phyloP scores from a whole-genome alignment of 2,113 vertebrate genomes.

The Cyanoliseus patagonus region DNA sequence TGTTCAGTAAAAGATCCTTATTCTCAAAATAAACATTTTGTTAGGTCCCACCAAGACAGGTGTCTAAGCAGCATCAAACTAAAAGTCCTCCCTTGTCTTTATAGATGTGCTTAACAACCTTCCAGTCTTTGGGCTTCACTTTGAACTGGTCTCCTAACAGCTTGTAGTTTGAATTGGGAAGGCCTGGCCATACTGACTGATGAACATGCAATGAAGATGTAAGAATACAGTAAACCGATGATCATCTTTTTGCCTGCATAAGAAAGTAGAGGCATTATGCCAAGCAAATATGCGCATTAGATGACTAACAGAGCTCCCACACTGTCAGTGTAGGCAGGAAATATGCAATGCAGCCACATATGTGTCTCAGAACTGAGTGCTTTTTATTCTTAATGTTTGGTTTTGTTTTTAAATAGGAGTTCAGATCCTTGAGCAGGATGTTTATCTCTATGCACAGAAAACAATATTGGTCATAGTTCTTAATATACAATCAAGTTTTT shows the following conservation, averaged over 20 bases:
- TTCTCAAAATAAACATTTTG: neutral
- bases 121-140: neutral
- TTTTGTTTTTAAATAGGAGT: conserved; percentile 64
- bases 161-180: neutral
- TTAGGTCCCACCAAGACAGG: neutral
- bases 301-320: conserved; percentile 73
- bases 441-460: conserved; percentile 62
- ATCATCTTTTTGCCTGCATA: conserved; percentile 18
- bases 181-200: neutral
- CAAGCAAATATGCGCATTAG: conserved; percentile 67
- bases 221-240: neutral
- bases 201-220: neutral
- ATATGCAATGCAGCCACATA: conserved; percentile 63
- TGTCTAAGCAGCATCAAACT: neutral
- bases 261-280: conserved; percentile 21
- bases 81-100: neutral
- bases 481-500: neutral
- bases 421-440: conserved; percentile 56
- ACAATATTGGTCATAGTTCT: conserved; percentile 59
- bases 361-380: conserved; percentile 32
- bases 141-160: neutral
- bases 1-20: neutral
- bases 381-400: conserved; percentile 63
- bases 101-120: neutral
- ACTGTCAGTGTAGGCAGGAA: conserved; percentile 66